Evolutionary conservation across 2,113 vertebrate species (phyloP).

Genomic region (Protobothrops mucrosquamatus): DNA sequence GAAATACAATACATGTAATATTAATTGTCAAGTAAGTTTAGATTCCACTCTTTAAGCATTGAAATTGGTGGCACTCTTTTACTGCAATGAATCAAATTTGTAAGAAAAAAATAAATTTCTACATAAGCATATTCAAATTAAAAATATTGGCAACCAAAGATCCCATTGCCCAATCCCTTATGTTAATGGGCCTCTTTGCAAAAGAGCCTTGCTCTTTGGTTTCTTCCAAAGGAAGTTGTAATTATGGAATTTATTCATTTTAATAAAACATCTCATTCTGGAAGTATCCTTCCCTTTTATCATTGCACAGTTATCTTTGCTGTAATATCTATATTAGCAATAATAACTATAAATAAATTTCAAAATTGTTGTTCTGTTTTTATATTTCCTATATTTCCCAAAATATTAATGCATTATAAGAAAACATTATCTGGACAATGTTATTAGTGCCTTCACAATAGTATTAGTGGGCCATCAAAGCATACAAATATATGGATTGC

Average conservation of each 20-base stretch:
- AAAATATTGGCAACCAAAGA: neutral
- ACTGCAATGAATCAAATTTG: neutral
- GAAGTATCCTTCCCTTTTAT: neutral
- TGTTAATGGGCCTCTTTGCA: neutral
- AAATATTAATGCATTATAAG: neutral
- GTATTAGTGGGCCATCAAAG: neutral
- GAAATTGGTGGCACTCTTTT: neutral
- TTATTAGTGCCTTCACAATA: neutral
- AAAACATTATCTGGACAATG: neutral
- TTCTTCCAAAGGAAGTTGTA: neutral
- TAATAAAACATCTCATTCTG: neutral
- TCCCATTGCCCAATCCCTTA: neutral
- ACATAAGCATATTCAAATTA: neutral
- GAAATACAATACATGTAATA: neutral
- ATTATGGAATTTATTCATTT: neutral
- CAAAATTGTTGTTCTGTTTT: neutral
- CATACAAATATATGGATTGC: neutral
- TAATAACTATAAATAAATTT: neutral
- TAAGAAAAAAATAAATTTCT: neutral
- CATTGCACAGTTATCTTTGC: neutral
- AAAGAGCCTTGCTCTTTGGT: neutral
- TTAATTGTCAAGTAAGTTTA: neutral
- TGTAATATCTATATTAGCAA: neutral
- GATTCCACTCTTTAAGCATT: neutral
- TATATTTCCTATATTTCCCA: neutral